Percentiles rank a stretch among this genome's conserved stretches.
Conservation (phyloP, 2,888 invertebrate species). For the Folsomia manolachei region DNA sequence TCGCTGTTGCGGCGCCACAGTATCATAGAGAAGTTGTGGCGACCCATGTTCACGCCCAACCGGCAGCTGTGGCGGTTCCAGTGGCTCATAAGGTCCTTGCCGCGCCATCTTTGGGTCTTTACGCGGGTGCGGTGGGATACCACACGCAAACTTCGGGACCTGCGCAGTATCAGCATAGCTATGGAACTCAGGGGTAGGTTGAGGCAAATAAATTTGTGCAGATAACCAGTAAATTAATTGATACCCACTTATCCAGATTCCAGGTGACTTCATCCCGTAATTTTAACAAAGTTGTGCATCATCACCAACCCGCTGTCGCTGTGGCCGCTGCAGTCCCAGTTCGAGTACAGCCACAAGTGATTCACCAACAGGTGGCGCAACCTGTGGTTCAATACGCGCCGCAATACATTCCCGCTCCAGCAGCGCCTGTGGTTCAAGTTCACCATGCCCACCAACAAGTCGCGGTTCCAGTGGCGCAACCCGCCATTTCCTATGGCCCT, state of each 20-base stretch:
- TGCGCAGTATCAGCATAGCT: constrained; percentile 29
- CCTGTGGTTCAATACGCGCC: constrained; percentile 2
- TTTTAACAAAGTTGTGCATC: constrained; percentile 28
- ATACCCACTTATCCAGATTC: constrained; percentile 16
- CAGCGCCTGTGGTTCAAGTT: background rate
- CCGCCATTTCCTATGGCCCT: too few relatives aligned
- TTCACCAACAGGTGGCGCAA: background rate
- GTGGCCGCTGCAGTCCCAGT: background rate
- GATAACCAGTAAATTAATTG: background rate
- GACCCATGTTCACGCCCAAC: background rate
- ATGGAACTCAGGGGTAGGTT: constrained; percentile 35
- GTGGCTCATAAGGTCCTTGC: constrained; percentile 11
- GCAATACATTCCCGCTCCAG: constrained; percentile 5
- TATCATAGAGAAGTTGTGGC: background rate
- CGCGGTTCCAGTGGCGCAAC: background rate
- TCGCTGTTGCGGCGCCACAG: constrained; percentile 16
- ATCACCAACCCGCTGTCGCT: constrained; percentile 5
- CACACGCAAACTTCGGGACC: constrained; percentile 29
- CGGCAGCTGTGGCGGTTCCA: constrained; percentile 8
- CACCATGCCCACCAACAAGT: background rate
- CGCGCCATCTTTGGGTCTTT: constrained; percentile 24
- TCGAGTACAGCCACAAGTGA: background rate
- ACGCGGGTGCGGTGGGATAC: constrained; percentile 38
- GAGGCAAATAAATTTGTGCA: background rate
- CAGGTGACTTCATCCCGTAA: constrained; percentile 37